Evolutionary conservation across 2,888 invertebrate species (phyloP), one percentile per base, ranked within the genome.

Genomic region (Zele albiditarsus): DNA sequence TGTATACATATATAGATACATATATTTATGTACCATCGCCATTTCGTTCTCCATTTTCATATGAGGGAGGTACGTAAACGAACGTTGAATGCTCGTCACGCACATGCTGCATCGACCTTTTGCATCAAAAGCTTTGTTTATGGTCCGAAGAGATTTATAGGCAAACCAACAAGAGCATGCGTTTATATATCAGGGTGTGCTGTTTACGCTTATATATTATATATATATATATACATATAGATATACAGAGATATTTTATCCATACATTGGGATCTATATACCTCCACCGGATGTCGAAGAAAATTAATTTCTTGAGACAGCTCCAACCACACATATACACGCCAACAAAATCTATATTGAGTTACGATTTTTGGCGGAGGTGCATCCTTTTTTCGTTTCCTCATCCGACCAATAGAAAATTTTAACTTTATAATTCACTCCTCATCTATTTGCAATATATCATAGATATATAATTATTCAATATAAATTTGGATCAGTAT

Each of bases 111-210:
- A 82, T 80, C 86, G 83, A 86, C 83, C 87, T 87, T 86, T 86
- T 83, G 84, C 86, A 84, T 85, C 85, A 86, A 88, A 86, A 86
- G 86, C 85, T 84, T 86, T 87, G 87, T 89, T 89, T 88, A 88
- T 87, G 84, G 81, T 77, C 84, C 84, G 83, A 82, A 80, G 82
- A 84, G 84, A 87, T 86, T 87, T 86, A 86, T 84, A 80, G 83
- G 77, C 83, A 74, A 83, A 83, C 82, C 82, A 82, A 83, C 84
- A 82, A 72, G 78, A 76, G 69, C 69, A 33, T 57, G 53, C 58
- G 57, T 60, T n/a, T 72, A 67, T 68, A 76, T 42, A 38, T 66
- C 23, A 67, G 27, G 14, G 67, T 66, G 38, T 66, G n/a, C 27
- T 42, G 49, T 69, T 49, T 71, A 42, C 53, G 23, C 46, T 27